phyloP scores from a whole-genome alignment of 2,888 invertebrate genomes.

The Peribatodes rhomboidaria region DNA sequence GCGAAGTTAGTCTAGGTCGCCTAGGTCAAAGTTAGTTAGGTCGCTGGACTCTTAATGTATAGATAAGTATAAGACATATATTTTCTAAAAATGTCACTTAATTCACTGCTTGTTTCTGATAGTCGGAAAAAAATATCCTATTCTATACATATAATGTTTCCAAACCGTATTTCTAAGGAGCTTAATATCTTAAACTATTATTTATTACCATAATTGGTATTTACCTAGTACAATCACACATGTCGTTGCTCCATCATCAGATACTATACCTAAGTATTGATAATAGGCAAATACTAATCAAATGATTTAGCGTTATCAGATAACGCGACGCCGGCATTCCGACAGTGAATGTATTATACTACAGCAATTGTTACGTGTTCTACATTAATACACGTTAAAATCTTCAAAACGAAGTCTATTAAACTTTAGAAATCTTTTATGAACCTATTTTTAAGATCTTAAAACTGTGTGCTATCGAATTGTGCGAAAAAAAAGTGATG shows the following conservation, averaged over 20 bases:
- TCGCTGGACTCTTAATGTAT: no score
- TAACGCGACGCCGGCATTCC: conserved; percentile 50
- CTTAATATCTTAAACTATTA: no score
- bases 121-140: no score
- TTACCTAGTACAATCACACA: conserved; percentile 12
- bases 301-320: conserved; percentile 56
- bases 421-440: no score
- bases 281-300: conserved; percentile 60
- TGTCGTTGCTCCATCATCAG: conserved; percentile 44
- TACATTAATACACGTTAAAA: background rate
- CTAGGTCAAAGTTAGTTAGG: no score
- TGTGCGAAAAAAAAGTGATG: background rate
- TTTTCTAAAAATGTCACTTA: no score
- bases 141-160: no score
- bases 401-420: background rate
- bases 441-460: background rate
- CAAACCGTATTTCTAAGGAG: no score
- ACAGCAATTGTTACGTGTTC: conserved; percentile 19
- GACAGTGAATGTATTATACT: conserved; percentile 33
- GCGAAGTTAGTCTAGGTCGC: no score
- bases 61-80: no score
- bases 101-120: no score
- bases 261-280: conserved; percentile 45
- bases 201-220: no score
- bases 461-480: background rate